Conservation (phyloP, 2,797 vertebrate species). For the Centropyge bicolor region DNA sequence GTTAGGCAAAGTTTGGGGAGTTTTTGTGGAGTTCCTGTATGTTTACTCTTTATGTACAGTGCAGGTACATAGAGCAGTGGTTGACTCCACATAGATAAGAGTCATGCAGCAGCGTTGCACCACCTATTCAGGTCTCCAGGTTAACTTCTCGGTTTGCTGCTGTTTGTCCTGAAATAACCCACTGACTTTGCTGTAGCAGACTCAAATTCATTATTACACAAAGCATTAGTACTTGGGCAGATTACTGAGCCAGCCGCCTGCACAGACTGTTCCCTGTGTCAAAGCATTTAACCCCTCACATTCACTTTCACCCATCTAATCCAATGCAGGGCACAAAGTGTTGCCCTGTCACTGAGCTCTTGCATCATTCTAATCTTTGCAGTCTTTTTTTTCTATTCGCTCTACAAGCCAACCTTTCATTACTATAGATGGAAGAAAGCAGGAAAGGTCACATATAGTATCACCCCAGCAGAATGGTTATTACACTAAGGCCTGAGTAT, state of each 20-base stretch:
- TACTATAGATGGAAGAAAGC: conserved; percentile 34
- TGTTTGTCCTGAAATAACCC: conserved; percentile 60
- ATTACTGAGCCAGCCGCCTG: conserved; percentile 63
- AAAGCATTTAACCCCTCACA: conserved; percentile 63
- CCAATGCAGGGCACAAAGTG: conserved; percentile 28
- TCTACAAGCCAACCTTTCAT: conserved; percentile 30
- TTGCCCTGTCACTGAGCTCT: conserved; percentile 39
- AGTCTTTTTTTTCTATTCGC: conserved; percentile 20
- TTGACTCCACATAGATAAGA: conserved; percentile 30
- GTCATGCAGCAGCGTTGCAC: conserved; percentile 20
- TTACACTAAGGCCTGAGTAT: conserved; percentile 34
- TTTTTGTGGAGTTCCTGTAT: conserved; percentile 22
- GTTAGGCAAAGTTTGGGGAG: conserved; percentile 56
- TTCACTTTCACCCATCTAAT: conserved; percentile 54
- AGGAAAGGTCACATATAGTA: conserved; percentile 56
- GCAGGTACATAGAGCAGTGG: conserved; percentile 7
- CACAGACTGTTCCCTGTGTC: conserved; percentile 39
- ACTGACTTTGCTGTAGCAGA: conserved; percentile 27
- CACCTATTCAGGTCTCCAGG: conserved; percentile 34
- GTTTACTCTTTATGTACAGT: conserved; percentile 17
- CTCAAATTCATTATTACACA: conserved; percentile 48
- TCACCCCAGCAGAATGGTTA: conserved; percentile 34
- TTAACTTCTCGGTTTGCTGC: conserved; percentile 28
- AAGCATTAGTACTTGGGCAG: conserved; percentile 47
- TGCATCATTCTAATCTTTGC: conserved; percentile 16